phyloP scores from a whole-genome alignment of 1,140 invertebrate genomes.

The Papilio xuthus region DNA sequence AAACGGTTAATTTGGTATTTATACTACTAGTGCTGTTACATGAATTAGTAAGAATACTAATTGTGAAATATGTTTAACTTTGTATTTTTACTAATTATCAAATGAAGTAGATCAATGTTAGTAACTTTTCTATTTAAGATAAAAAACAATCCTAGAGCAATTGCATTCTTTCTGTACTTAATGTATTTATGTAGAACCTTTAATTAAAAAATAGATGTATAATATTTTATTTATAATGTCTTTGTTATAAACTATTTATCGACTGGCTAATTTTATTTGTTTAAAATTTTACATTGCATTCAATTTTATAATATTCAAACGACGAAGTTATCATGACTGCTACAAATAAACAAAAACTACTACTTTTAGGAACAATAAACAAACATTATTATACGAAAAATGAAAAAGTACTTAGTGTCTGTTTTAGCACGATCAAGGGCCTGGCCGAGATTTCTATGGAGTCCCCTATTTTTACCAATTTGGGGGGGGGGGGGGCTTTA shows the following conservation, averaged over 20 bases:
- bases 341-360: too few relatives aligned
- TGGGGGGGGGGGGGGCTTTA: too few relatives aligned
- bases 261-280: not conserved
- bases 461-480: too few relatives aligned
- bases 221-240: not conserved
- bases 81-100: conserved; percentile 12
- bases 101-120: conserved; percentile 19
- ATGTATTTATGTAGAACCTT: not conserved
- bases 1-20: not conserved
- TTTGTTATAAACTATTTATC: not conserved
- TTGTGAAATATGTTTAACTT: not conserved
- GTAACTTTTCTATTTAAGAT: not conserved
- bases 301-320: too few relatives aligned
- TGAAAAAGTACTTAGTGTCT: too few relatives aligned
- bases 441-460: too few relatives aligned
- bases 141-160: not conserved
- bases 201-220: not conserved
- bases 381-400: too few relatives aligned
- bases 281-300: too few relatives aligned
- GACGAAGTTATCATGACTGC: too few relatives aligned
- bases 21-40: not conserved
- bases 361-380: too few relatives aligned
- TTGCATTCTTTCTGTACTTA: conserved; percentile 2
- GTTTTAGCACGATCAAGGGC: too few relatives aligned
- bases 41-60: not conserved